Evolutionary conservation across 1,140 invertebrate species (phyloP).

Genomic region (Pseudomyrmex gracilis): DNA sequence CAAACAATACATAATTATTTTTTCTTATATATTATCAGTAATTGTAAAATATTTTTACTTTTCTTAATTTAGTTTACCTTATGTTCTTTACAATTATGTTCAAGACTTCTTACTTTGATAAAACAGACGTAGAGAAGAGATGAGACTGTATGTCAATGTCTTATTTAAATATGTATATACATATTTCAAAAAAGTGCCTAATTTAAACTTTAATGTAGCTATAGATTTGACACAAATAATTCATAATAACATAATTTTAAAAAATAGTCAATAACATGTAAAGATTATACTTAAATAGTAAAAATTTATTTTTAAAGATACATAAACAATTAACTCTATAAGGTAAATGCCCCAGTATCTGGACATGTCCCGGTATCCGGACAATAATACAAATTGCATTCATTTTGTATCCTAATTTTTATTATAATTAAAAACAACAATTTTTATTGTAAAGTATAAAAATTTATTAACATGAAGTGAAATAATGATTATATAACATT

Average conservation of each 20-base stretch:
- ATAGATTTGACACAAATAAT: constrained; percentile 8
- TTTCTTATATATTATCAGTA: constrained; percentile 4
- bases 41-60: constrained; percentile 14
- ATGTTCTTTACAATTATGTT: not conserved
- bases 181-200: constrained; percentile 49
- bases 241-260: constrained; percentile 1
- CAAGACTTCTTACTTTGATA: constrained; percentile 11
- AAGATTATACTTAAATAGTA: constrained; percentile 1
- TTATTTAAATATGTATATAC: constrained; percentile 31
- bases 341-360: no score
- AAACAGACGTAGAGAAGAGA: constrained; percentile 9
- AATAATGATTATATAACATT: no score
- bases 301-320: constrained; percentile 32
- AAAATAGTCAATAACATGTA: constrained; percentile 12
- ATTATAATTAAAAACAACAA: no score
- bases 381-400: no score
- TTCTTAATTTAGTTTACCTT: not conserved
- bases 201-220: constrained; percentile 21
- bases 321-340: not conserved
- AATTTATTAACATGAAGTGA: no score
- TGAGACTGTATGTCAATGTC: constrained; percentile 42
- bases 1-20: constrained; percentile 39
- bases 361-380: no score
- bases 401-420: no score
- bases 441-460: no score